Percentiles rank a stretch among this genome's conserved stretches.
Evolutionary conservation across 2,888 invertebrate species (phyloP).

Genomic region (Trachelus stipa): DNA sequence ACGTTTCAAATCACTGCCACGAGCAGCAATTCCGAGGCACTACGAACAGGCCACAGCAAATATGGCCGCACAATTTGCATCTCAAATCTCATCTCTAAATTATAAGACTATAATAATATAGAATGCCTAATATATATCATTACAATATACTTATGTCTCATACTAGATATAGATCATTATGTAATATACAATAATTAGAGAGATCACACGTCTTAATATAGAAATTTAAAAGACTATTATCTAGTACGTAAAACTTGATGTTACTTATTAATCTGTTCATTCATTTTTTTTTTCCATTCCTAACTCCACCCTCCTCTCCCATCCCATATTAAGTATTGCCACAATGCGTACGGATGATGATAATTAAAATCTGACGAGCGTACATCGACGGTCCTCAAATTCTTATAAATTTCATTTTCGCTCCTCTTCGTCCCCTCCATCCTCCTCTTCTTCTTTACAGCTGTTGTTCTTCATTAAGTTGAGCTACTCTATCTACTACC

Average conservation of each 20-base stretch:
- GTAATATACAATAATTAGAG: slow-evolving; percentile 65
- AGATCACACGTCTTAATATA: slow-evolving; percentile 67
- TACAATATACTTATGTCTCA: slow-evolving; percentile 22
- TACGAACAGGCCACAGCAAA: slow-evolving; percentile 66
- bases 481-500: slow-evolving; percentile 62
- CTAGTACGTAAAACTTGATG: slow-evolving; percentile 58
- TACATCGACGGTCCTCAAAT: slow-evolving; percentile 52
- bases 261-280: slow-evolving; percentile 20
- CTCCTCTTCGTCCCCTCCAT: neutral
- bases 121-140: slow-evolving; percentile 50
- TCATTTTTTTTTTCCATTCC: slow-evolving; percentile 12
- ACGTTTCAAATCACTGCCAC: slow-evolving; percentile 66
- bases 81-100: slow-evolving; percentile 56
- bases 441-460: neutral
- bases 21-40: slow-evolving; percentile 67
- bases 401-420: neutral
- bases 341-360: slow-evolving; percentile 54
- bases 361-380: slow-evolving; percentile 52
- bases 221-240: slow-evolving; percentile 66
- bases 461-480: slow-evolving; percentile 27
- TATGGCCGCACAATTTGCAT: slow-evolving; percentile 65
- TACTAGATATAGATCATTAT: slow-evolving; percentile 37
- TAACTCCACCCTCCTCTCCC: slow-evolving; percentile 18
- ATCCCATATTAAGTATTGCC: slow-evolving; percentile 57
- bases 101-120: slow-evolving; percentile 32